These are phyloP conservation scores for Scaeva pyrastri DNA, from an alignment of 2,888 invertebrate genomes.

Conservation along the genomic window DNA sequence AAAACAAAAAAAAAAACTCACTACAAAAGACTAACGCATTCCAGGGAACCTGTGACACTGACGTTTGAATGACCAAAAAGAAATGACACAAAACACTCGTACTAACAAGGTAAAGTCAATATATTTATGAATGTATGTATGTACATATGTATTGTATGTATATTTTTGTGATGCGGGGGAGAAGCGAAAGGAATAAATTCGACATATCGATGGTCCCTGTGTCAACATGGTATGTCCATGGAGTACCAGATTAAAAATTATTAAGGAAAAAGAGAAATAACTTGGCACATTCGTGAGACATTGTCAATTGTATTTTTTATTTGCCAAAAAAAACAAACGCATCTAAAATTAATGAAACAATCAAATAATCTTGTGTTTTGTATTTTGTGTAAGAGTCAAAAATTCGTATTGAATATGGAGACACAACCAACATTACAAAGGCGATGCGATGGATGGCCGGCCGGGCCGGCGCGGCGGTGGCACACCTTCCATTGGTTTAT, in stretches of 20 bases:
- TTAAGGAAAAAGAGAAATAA: conserved; percentile 20
- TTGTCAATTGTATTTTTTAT: conserved; percentile 46
- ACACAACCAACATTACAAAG: conserved; percentile 34
- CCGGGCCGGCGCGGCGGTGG: conserved; percentile 25
- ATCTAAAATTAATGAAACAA: conserved; percentile 29
- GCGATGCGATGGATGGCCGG: conserved; percentile 43
- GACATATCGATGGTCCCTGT: conserved; percentile 18
- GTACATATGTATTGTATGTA: neutral
- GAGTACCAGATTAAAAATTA: conserved; percentile 31
- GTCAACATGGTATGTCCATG: conserved; percentile 46
- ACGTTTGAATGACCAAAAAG: conserved; percentile 22
- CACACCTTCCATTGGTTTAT: conserved; percentile 66
- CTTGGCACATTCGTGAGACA: conserved; percentile 39
- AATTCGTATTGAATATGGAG: conserved; percentile 59
- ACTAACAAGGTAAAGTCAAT: conserved; percentile 9
- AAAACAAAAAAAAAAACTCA: conserved; percentile 6
- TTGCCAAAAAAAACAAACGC: conserved; percentile 23
- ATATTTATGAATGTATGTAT: no score
- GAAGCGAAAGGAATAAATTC: conserved; percentile 25
- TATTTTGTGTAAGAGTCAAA: conserved; percentile 16
- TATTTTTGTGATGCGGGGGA: conserved; percentile 13
- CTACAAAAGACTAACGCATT: conserved; percentile 6
- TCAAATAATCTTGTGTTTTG: conserved; percentile 10
- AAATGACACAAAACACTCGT: neutral
- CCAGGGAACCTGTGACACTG: conserved; percentile 17